Evolutionary conservation across 2,113 vertebrate genomes (phyloP).

Genomic region (Nibea coibor): DNA sequence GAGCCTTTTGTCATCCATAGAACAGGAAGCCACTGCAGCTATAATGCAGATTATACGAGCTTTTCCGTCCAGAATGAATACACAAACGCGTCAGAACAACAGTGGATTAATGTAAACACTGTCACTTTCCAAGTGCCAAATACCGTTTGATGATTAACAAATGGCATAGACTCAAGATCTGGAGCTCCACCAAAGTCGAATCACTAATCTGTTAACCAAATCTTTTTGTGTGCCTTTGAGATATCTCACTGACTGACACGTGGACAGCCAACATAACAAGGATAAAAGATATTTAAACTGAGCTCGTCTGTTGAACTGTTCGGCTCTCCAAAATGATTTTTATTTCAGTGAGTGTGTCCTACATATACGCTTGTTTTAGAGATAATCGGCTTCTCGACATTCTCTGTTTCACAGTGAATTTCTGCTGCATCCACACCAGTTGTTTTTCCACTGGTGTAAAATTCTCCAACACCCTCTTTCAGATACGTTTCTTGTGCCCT

Average conservation of each 20-base stretch:
- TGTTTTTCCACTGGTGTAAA: not conserved
- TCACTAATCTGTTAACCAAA: not conserved
- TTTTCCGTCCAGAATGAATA: not conserved
- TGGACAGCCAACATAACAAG: not conserved
- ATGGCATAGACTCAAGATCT: not conserved
- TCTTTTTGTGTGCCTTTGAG: not conserved
- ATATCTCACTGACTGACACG: conserved; percentile 3
- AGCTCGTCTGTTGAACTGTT: not conserved
- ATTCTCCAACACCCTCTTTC: conserved; percentile 20
- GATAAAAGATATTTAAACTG: not conserved
- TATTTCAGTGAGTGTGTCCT: not conserved
- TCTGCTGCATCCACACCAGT: not conserved
- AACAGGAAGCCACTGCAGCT: conserved; percentile 13
- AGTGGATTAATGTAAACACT: not conserved
- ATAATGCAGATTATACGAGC: conserved; percentile 14
- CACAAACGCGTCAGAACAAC: not conserved
- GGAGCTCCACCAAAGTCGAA: conserved; percentile 1
- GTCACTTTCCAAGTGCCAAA: not conserved
- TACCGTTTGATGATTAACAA: not conserved
- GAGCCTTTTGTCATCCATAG: conserved; percentile 36
- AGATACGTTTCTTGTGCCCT: conserved; percentile 95
- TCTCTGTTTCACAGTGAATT: not conserved
- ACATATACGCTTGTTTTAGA: not conserved
- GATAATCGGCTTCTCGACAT: not conserved
- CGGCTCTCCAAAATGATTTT: not conserved